These are phyloP conservation scores for Spongia lamella DNA, from an alignment of 37 sponge, comb jelly and placozoan species.

Conservation along the genomic window DNA sequence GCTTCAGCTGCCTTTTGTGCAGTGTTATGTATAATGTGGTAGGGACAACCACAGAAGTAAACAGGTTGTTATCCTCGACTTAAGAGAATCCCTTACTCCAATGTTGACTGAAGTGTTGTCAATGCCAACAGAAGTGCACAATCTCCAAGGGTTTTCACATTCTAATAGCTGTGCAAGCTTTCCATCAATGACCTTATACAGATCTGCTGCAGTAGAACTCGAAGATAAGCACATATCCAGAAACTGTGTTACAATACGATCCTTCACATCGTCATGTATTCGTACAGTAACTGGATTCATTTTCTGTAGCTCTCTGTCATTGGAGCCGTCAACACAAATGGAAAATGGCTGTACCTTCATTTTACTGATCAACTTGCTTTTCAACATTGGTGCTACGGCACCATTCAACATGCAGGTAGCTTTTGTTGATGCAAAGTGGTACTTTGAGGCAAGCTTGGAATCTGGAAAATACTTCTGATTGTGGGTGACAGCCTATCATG, in stretches of 20 bases:
- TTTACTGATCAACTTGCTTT: conserved; percentile 1
- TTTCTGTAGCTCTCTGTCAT: conserved; percentile 27
- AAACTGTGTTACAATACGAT: conserved; percentile 27
- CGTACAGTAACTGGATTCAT: conserved; percentile 43
- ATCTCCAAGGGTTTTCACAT: conserved; percentile 5
- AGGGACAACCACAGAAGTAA: too few species aligned
- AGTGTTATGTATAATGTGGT: too few species aligned
- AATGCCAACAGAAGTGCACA: conserved; percentile 29
- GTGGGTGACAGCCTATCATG: conserved; percentile 31
- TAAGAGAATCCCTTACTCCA: conserved; percentile 20
- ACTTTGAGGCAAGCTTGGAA: conserved; percentile 21
- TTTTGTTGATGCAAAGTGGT: conserved; percentile 48
- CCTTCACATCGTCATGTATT: conserved; percentile 23
- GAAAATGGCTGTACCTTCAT: conserved; percentile 26
- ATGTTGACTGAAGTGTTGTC: conserved; percentile 49
- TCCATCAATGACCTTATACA: conserved; percentile 27
- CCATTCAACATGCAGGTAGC: conserved; percentile 39
- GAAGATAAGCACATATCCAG: conserved; percentile 40
- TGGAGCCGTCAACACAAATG: conserved; percentile 29
- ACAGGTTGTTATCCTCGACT: too few species aligned
- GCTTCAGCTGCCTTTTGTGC: too few species aligned
- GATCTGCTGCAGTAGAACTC: conserved; percentile 39
- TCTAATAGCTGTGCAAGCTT: conserved; percentile 15
- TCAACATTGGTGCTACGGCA: conserved; percentile 27
- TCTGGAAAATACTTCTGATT: conserved; percentile 27